Evolutionary conservation across 2,113 vertebrate species (phyloP), one percentile per base, ranked within the genome.

Genomic region (Amazona guildingii): DNA sequence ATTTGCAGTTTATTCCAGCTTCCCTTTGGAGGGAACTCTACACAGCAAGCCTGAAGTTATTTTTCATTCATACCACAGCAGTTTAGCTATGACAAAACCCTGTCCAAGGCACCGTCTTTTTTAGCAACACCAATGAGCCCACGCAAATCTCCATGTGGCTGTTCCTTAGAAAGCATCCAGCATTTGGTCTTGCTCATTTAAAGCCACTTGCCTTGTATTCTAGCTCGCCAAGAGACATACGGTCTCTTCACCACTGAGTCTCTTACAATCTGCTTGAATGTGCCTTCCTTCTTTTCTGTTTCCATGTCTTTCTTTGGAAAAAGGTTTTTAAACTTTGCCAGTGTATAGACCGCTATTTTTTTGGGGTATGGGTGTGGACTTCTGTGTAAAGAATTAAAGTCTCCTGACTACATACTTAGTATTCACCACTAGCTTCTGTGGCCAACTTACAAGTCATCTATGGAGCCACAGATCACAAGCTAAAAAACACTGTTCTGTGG

Each of bases 111-210:
- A 1, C 18, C 1, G 3, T 51, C 69, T 31, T 74, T 94, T 78
- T 89, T 31, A 95, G 83, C 59, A 88, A 66, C 77, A 57, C 35
- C 69, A 61, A 11, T 4, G 35, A 83, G 61, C 25, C 46, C 80
- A 43, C 2, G 3, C 46, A 86, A 70, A 86, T 63, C 35, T 88
- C 20, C 17, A 31, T 88, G 73, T 61, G 77, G 46, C 86, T 73
- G 55, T 8, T 92, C 61, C 83, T 94, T 67, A 77, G 76, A 96
- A 94, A 94, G 86, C 74, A 92, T 29, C 43, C 41, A 14, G 59
- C 37, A 29, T 27, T 66, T 74, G 79, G 73, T 37, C 63, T 82
- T 74, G 37, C 68, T 78, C 14, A n/a, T 62, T 84, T 76, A 82
- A 61, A 92, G 57, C 24, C 76, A 63, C 72, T n/a, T 31, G 17